Conservation (phyloP, 2,113 vertebrate species). For the Balaeniceps rex region DNA sequence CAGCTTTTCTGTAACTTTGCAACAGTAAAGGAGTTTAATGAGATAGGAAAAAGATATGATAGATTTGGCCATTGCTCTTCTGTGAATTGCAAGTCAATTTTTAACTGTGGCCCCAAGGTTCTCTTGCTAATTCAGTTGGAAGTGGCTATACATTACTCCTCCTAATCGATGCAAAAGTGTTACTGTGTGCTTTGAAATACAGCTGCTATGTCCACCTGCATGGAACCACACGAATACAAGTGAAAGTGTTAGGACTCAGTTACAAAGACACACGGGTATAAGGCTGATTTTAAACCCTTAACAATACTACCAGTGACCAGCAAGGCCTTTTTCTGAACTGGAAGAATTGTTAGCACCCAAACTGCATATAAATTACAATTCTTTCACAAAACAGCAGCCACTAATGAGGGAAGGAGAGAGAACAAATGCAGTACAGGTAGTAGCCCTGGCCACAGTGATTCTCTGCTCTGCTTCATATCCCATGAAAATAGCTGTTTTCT, state of each 20-base stretch:
- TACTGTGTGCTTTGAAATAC: not conserved
- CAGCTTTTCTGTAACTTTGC: not conserved
- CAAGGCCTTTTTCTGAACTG: not conserved
- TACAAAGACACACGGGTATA: not conserved
- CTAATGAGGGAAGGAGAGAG: not conserved
- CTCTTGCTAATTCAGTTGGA: not conserved
- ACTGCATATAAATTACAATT: not conserved
- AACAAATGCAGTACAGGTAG: not conserved
- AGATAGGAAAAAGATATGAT: not conserved
- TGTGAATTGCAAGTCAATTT: not conserved
- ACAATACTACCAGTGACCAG: not conserved
- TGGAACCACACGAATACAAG: accelerated
- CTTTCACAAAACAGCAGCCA: not conserved
- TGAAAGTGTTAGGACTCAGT: not conserved
- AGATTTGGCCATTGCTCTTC: not conserved
- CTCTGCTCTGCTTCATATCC: not conserved
- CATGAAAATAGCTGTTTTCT: not conserved
- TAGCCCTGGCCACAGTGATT: not conserved
- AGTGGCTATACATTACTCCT: not conserved
- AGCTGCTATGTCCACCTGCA: not conserved
- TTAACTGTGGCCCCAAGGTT: not conserved
- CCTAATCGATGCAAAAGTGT: accelerated
- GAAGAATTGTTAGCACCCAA: not conserved
- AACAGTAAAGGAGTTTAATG: not conserved
- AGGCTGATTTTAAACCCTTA: not conserved